These are phyloP conservation scores for Macquaria australasica DNA, from an alignment of 2,113 vertebrate species.

Conservation along the genomic window DNA sequence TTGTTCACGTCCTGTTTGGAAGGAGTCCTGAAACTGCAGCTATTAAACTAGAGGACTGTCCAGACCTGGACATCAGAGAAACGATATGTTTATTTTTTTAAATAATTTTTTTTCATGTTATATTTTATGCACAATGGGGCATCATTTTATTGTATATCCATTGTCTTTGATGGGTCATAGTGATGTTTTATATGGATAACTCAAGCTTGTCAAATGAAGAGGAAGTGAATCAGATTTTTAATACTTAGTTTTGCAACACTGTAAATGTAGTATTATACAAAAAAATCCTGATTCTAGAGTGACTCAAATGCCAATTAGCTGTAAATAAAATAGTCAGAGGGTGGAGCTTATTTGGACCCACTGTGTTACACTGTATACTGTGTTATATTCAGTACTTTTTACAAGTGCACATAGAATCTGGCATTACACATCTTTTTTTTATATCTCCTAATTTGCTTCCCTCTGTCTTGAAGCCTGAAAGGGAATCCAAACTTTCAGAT, in stretches of 20 bases:
- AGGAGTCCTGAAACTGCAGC: slow-evolving; percentile 7
- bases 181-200: background rate
- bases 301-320: too few relatives aligned
- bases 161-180: background rate
- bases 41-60: background rate
- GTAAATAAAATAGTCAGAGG: too few relatives aligned
- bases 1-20: background rate
- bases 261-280: too few relatives aligned
- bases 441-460: background rate
- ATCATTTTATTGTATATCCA: background rate
- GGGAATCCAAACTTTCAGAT: slow-evolving; percentile 21
- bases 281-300: too few relatives aligned
- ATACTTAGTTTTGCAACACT: too few relatives aligned
- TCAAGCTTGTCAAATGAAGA: background rate
- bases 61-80: slow-evolving; percentile 6
- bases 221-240: too few relatives aligned
- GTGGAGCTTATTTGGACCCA: too few relatives aligned
- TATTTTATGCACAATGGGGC: background rate
- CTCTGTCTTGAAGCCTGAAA: slow-evolving; percentile 10
- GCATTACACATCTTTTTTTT: background rate
- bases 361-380: too few relatives aligned
- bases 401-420: background rate
- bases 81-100: background rate
- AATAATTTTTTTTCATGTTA: background rate
- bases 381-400: background rate